phyloP scores from a whole-genome alignment of 2,113 vertebrate genomes.

The Desmodus rotundus region DNA sequence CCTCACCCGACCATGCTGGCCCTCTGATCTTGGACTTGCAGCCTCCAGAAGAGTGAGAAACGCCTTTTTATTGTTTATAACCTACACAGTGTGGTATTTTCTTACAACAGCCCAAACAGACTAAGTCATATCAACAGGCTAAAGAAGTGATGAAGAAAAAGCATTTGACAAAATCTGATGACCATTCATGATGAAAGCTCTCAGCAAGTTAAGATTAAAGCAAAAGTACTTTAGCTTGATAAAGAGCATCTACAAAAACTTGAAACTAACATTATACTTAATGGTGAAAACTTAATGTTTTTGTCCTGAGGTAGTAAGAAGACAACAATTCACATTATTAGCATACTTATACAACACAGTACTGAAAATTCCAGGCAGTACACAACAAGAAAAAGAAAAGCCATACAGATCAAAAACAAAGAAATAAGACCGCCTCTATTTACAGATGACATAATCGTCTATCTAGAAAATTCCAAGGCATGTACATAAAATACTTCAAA shows the following conservation, averaged over 20 bases:
- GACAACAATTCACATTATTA: neutral
- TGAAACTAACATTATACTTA: neutral
- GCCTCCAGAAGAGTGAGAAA: neutral
- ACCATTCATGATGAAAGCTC: neutral
- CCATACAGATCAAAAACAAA: neutral
- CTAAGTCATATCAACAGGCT: neutral
- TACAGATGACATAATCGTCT: neutral
- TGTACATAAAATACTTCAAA: neutral
- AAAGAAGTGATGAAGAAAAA: neutral
- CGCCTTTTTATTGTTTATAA: neutral
- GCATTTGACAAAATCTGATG: neutral
- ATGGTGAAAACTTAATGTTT: neutral
- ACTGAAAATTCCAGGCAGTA: neutral
- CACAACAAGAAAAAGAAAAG: neutral
- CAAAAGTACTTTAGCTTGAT: neutral
- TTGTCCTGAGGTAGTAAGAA: neutral
- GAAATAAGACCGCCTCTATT: neutral
- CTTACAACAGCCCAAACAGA: neutral
- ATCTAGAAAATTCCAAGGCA: neutral
- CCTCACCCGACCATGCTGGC: neutral
- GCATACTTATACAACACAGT: neutral
- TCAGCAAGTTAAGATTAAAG: neutral
- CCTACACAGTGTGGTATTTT: neutral
- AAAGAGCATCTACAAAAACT: neutral
- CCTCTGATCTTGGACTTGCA: neutral